phyloP scores from a whole-genome alignment of 2,113 vertebrate genomes.

The Sterna hirundo region DNA sequence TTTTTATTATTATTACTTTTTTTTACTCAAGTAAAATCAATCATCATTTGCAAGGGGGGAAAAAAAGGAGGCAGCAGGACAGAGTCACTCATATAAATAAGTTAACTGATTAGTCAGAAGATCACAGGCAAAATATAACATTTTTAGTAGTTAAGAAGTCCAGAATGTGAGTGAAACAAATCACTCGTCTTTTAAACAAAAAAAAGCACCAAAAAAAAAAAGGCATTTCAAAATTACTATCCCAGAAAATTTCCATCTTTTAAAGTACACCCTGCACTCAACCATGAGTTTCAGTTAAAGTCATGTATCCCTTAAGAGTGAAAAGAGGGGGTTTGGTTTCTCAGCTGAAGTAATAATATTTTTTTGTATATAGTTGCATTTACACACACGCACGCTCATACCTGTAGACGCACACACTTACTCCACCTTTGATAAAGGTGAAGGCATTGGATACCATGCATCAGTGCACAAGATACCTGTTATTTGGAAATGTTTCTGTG shows the following conservation, averaged over 20 bases:
- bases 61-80: not conserved
- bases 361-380: not conserved
- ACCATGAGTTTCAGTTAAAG: not conserved
- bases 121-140: not conserved
- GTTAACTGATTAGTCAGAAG: not conserved
- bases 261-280: not conserved
- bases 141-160: not conserved
- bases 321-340: not conserved
- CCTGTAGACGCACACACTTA: not conserved
- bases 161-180: not conserved
- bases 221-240: not conserved
- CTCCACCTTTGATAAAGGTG: not conserved
- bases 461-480: rapidly evolving
- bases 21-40: not conserved
- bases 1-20: not conserved
- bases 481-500: not conserved
- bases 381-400: not conserved
- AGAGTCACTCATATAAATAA: not conserved
- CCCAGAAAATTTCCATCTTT: not conserved
- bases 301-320: not conserved
- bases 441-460: not conserved
- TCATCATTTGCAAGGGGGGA: not conserved
- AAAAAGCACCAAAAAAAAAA: no score
- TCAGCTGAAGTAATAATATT: not conserved
- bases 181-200: not conserved